A percentile compares a stretch with the other conserved stretches of the same genome.
phyloP scores from a whole-genome alignment of 2,113 vertebrate species.

The Verasper variegatus region DNA sequence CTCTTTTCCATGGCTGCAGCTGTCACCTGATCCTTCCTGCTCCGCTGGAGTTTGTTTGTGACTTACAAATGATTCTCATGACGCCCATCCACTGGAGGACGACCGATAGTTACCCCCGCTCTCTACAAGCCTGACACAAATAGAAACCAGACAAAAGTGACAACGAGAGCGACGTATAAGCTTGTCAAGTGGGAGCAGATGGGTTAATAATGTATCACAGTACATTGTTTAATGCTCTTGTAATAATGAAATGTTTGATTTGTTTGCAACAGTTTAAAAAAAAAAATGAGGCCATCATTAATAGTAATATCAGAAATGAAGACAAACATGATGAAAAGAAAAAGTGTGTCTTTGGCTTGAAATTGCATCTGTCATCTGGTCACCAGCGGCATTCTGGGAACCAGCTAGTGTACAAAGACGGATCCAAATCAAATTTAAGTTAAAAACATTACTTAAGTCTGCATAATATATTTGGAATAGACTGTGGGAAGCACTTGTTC shows the following conservation, averaged over 20 bases:
- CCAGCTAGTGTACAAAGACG: neutral
- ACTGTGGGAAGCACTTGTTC: neutral
- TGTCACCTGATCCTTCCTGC: conserved; percentile 40
- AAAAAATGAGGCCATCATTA: neutral
- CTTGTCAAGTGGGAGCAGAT: neutral
- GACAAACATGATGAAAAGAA: neutral
- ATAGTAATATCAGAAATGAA: neutral
- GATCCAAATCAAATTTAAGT: neutral
- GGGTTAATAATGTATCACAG: conserved; percentile 19
- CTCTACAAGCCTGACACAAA: conserved; percentile 8
- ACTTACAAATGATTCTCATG: conserved; percentile 43
- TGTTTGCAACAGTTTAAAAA: neutral
- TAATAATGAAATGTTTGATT: neutral
- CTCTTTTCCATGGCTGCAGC: conserved; percentile 4
- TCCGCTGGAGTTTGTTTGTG: conserved; percentile 38
- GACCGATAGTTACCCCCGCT: neutral
- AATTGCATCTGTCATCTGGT: neutral
- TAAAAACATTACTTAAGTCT: neutral
- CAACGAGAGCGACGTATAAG: too few species aligned
- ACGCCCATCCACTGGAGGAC: conserved; percentile 6
- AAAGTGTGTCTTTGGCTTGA: neutral
- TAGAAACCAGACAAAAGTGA: conserved; percentile 2
- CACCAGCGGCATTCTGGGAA: neutral
- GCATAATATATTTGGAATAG: neutral
- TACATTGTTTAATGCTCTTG: neutral